Base-by-base conservation (phyloP, 2,888 invertebrate species). In the Oscheius sp. region DNA sequence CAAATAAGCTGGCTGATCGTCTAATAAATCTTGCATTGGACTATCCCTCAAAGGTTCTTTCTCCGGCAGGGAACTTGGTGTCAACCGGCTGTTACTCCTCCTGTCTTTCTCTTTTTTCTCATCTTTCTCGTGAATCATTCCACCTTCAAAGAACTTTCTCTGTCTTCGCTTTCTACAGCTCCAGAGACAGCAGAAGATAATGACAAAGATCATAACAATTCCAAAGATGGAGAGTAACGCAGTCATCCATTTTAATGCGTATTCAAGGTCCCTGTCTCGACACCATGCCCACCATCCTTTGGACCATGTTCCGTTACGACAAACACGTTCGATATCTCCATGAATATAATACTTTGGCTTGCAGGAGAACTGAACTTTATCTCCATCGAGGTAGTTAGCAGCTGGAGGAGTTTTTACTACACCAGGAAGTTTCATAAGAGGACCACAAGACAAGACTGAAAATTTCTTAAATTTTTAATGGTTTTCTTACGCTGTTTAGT, bases 221-320 rank as follows among this genome's bases (percentile, higher is more conserved):
- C 69, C 77, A 24, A 77, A 77, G 28, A 77, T 77, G 12, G 77
- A 77, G 5, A 77, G 61, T 30, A 77, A 50, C 8, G 77, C 81
- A 4, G 81, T 81, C 75, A 81, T 70, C 81, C 81, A 81, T 65
- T 81, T 81, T 38, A 81, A 49, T 0, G 75, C 81, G 45, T 80
- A 76, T 41, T 81, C 81, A 24, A 76, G 71, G 41, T 77, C 75
- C 17, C 81, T 63, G 41, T 79, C 80, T 72, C 56, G 24, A 36
- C 33, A 66, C 81, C 81, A 81, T 2, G 74, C 77, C 80, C 80
- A 81, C 79, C 80, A 80, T 24, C 81, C 81, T 8, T 74, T 77
- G 1, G 76, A 73, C 81, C 81, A 81, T 8, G 80, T 81, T 38
- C 81, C 81, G 59, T 81, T 81, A 5, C 66, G 45, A 45, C 81